Evolutionary conservation across 2,888 invertebrate genomes (phyloP).

Genomic region (Amiota mariae): DNA sequence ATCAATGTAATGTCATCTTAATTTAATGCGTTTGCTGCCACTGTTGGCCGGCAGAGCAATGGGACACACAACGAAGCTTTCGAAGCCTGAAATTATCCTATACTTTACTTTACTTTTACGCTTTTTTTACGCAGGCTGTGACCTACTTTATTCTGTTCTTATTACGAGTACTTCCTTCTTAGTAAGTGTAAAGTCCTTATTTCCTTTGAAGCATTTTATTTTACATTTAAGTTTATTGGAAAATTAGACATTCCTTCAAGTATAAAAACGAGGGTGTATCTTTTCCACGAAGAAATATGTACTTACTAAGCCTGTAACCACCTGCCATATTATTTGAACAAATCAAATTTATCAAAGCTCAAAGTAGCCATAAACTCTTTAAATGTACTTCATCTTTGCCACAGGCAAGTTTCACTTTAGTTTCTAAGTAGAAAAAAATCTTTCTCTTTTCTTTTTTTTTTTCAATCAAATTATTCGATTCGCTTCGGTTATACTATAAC

Average conservation of each 20-base stretch:
- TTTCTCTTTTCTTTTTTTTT: not conserved
- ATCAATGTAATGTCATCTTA: conserved; percentile 41
- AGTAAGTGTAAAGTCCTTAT: not conserved
- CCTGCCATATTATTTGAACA: not conserved
- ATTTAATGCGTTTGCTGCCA: conserved; percentile 36
- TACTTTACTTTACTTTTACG: conserved; percentile 28
- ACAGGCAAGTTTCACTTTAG: too few species aligned
- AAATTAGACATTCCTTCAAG: conserved; percentile 14
- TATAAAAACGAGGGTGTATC: not conserved
- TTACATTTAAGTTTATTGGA: conserved; percentile 11
- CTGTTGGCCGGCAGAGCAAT: too few species aligned
- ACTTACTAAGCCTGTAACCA: too few species aligned
- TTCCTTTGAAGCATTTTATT: conserved; percentile 12
- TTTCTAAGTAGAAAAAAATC: not conserved
- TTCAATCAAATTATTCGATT: not conserved
- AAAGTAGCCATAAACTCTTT: too few species aligned
- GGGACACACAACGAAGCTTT: not conserved
- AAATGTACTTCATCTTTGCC: too few species aligned
- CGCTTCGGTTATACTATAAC: not conserved
- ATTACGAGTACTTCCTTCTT: too few species aligned
- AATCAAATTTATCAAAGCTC: too few species aligned
- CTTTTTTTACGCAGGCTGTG: not conserved
- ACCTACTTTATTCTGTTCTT: conserved; percentile 3
- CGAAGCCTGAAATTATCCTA: conserved; percentile 40
- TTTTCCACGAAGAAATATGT: too few species aligned